Base-by-base conservation (phyloP, 2,888 invertebrate species). In the Cecidostiba fungosa region DNA sequence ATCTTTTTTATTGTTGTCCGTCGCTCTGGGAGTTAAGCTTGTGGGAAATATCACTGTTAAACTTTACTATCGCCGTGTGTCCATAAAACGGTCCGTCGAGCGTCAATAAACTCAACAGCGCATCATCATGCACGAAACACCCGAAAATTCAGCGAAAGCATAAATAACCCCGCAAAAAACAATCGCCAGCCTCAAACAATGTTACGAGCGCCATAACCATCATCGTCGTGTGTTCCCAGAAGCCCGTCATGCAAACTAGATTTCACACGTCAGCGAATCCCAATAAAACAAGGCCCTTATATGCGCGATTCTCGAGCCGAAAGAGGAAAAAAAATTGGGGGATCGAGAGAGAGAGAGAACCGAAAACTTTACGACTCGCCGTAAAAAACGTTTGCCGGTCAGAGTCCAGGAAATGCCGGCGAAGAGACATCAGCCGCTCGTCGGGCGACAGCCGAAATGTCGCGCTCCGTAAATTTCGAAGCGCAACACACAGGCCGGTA, bases 381-480 rank as follows among this genome's bases (percentile, higher is more conserved):
- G 72, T 72, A 72, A 72, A 72, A 72, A 39, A 39, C 39, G 39
- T 12, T 16, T 19, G 43, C 5, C 14, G 66, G 8, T 29, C 26
- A 69, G 54, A 54, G 54, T 66, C 70, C n/a, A 36, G 70, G 39
- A 72, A 72, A 72, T 39, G 70, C 70, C 72, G 39, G 12, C n/a
- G 70, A 36, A n/a, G 39, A 1, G n/a, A n/a, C n/a, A n/a, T n/a
- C n/a, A n/a, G n/a, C n/a, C n/a, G n/a, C n/a, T n/a, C n/a, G n/a
- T n/a, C n/a, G n/a, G n/a, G n/a, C n/a, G 5, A n/a, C 69, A 47
- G 54, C 74, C 80, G 79, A 80, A 80, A 84, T 39, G 76, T 80
- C 84, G 79, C 79, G 83, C 83, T 72, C 47, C 62, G 73, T 78
- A 78, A 84, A 84, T 80, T 84, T 80, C 19, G 66, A 74, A 29